Base-by-base conservation (phyloP, 2,797 vertebrate genomes). In the Xenentodon cancila region DNA sequence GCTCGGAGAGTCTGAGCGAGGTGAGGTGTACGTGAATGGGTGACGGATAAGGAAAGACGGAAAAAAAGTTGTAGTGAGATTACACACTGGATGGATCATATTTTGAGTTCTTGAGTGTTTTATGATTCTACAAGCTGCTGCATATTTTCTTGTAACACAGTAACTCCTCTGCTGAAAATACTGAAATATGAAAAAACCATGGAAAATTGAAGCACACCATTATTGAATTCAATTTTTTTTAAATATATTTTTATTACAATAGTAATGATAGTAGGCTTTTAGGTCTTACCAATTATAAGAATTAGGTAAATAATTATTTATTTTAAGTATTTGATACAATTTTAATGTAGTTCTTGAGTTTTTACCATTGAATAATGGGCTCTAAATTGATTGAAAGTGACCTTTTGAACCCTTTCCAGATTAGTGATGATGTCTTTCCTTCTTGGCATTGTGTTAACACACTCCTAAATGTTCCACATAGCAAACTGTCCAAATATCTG, bases 1-100 rank as follows among this genome's bases (percentile, higher is more conserved):
- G 70, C 73, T 68, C 32, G 27, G 66, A 59, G 74, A 75, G 75
- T 59, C 53, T 18, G 73, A 70, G 68, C 47, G 66, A 62, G 62
- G 16, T 7, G 69, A 70, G 74, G 53, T 64, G 79, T 59, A 52
- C 44, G 67, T 48, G 60, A 76, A 63, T 43, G 43, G 59, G 64
- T 49, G 80, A 75, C 51, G 59, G 61, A 84, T 58, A 22, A 27
- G 56, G 59, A 51, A n/a, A n/a, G n/a, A n/a, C n/a, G 34, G 16
- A 9, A 30, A 47, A 73, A 56, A 79, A 45, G 68, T 71, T 79
- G 75, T 48, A 52, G 54, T 50, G 42, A 77, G 49, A 62, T 63
- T 68, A 30, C 70, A 54, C 0, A 12, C 52, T 65, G 68, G 44
- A 67, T 44, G 58, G 30, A 69, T 73, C 37, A 30, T 46, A 51